Evolutionary conservation across 2,797 vertebrate genomes (phyloP).

Genomic region (Tenualosa ilisha): DNA sequence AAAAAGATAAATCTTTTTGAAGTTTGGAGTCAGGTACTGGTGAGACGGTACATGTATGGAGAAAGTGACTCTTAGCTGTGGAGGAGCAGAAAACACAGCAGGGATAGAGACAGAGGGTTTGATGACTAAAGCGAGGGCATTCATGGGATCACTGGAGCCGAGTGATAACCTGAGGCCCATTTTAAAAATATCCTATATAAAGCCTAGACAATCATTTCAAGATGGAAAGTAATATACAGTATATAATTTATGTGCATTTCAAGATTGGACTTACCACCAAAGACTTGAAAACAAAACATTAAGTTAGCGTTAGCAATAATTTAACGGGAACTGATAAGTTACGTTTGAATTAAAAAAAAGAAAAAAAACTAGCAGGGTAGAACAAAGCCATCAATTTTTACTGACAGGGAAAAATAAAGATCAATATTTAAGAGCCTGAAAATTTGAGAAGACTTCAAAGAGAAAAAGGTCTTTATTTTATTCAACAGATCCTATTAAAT

Average conservation of each 20-base stretch:
- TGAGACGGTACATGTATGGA: background rate
- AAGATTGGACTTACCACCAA: background rate
- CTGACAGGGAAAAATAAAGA: constrained; percentile 14
- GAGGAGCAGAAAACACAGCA: background rate
- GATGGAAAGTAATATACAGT: background rate
- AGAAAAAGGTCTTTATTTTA: constrained; percentile 39
- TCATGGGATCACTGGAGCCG: background rate
- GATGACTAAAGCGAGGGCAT: background rate
- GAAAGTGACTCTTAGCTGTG: background rate
- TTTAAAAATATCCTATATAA: background rate
- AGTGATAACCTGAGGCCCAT: background rate
- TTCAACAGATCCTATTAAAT: constrained; percentile 48
- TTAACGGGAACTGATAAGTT: too few species aligned
- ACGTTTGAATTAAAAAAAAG: too few species aligned
- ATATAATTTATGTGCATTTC: background rate
- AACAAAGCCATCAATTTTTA: background rate
- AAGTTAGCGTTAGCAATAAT: too few species aligned
- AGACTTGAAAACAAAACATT: too few species aligned
- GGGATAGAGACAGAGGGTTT: background rate
- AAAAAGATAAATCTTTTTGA: constrained; percentile 7
- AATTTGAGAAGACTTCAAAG: constrained; percentile 43
- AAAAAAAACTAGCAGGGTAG: background rate
- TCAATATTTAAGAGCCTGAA: constrained; percentile 4
- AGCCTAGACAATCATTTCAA: background rate
- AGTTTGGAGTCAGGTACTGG: constrained; percentile 7